phyloP scores from a whole-genome alignment of 2,888 invertebrate species.

The Lycia hirtaria region DNA sequence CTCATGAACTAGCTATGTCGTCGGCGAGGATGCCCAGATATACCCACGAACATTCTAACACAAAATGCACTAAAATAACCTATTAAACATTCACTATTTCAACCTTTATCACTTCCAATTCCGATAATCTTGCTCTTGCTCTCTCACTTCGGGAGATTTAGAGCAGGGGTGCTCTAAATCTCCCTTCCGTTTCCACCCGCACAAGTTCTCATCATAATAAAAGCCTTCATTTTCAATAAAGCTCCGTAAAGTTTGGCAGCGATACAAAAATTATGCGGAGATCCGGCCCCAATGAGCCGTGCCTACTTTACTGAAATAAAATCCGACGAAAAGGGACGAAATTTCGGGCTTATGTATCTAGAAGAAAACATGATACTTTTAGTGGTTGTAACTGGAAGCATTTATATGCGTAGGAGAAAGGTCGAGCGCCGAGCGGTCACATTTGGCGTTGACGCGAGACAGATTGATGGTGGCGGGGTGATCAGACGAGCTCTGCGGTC shows the following conservation, averaged over 20 bases:
- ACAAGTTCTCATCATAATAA: slow-evolving; percentile 34
- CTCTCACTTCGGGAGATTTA: no score
- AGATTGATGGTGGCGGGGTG: slow-evolving; percentile 16
- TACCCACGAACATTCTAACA: slow-evolving; percentile 46
- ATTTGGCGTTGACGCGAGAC: slow-evolving; percentile 18
- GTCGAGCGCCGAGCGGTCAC: slow-evolving; percentile 18
- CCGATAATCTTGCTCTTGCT: slow-evolving; percentile 7
- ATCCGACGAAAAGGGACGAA: slow-evolving; percentile 21
- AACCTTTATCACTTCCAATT: slow-evolving; percentile 3
- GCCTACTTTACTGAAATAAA: slow-evolving; percentile 21
- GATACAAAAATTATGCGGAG: slow-evolving; percentile 36
- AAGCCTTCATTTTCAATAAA: slow-evolving; percentile 33
- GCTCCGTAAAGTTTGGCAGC: slow-evolving; percentile 30
- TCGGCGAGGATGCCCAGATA: slow-evolving; percentile 56
- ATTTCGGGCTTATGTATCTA: slow-evolving; percentile 4
- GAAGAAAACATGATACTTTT: slow-evolving; percentile 22
- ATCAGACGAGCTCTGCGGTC: slow-evolving; percentile 3
- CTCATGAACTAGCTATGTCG: slow-evolving; percentile 53
- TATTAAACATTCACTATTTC: slow-evolving; percentile 10
- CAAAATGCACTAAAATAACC: slow-evolving; percentile 29
- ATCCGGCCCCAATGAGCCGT: slow-evolving; percentile 21
- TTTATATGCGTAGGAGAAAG: slow-evolving; percentile 23
- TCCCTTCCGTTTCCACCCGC: slow-evolving; percentile 10
- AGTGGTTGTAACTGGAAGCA: slow-evolving; percentile 3
- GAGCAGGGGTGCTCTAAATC: no score